Evolutionary conservation across 2,888 invertebrate genomes (phyloP).

Genomic region (Idaea aversata): DNA sequence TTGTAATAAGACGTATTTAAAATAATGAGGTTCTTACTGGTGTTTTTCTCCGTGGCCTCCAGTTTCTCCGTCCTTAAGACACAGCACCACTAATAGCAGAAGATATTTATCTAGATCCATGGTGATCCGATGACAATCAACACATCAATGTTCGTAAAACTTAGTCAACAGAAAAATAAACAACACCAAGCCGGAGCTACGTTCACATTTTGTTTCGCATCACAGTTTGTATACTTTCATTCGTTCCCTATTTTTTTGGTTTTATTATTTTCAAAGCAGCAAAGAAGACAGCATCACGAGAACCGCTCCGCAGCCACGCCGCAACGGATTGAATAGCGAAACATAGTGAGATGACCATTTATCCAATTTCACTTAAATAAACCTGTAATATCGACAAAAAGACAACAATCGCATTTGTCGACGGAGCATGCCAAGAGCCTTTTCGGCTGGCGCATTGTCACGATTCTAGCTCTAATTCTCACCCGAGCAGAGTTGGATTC

Average conservation of each 20-base stretch:
- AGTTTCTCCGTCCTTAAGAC: constrained; percentile 55
- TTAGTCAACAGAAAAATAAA: constrained; percentile 39
- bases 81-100: constrained; percentile 54
- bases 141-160: constrained; percentile 43
- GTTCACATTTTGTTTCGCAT: constrained; percentile 65
- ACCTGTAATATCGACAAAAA: constrained; percentile 76
- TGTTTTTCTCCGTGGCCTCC: constrained; percentile 70
- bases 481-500: constrained; percentile 44
- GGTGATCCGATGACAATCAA: constrained; percentile 15
- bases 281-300: constrained; percentile 46
- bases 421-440: constrained; percentile 50
- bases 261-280: constrained; percentile 45
- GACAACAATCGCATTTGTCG: constrained; percentile 57
- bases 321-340: constrained; percentile 66
- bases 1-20: not conserved
- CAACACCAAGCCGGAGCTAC: constrained; percentile 40
- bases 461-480: constrained; percentile 47
- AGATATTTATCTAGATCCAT: constrained; percentile 64
- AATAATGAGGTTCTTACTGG: constrained; percentile 51
- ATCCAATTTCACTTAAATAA: constrained; percentile 80
- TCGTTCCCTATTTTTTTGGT: constrained; percentile 42
- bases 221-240: constrained; percentile 50
- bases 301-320: constrained; percentile 53
- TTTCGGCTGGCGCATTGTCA: constrained; percentile 25
- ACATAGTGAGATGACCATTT: constrained; percentile 76